A percentile compares a stretch with the other conserved stretches of the same genome.
Conservation (phyloP, 2,113 vertebrate species). For the Ceyx margarethae region DNA sequence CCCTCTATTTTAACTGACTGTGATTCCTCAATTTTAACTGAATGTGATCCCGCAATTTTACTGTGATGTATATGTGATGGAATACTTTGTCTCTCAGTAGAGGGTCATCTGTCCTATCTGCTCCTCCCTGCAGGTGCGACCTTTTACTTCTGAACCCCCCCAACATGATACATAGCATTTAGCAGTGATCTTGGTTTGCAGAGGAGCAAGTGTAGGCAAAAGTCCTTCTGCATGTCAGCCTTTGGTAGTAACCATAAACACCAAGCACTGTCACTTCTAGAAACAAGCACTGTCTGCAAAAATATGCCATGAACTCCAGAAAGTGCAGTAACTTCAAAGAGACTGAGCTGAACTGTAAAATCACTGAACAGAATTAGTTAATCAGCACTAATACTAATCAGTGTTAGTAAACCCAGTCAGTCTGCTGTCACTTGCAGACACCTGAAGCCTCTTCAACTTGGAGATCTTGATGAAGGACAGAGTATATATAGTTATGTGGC, state of each 20-base stretch:
- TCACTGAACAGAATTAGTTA: background rate
- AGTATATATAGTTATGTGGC: background rate
- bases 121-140: background rate
- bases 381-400: no score
- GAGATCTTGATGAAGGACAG: background rate
- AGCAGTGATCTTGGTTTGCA: background rate
- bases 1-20: background rate
- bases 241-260: background rate
- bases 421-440: rapidly evolving
- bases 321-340: background rate
- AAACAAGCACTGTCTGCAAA: background rate
- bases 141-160: background rate
- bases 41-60: background rate
- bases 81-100: background rate
- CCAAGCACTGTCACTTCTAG: background rate
- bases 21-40: background rate
- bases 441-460: background rate
- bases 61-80: background rate
- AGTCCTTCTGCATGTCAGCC: background rate
- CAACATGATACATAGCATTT: background rate
- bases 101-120: background rate
- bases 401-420: background rate
- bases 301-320: background rate
- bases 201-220: background rate
- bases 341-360: background rate